Base-by-base conservation (phyloP, 2,888 invertebrate species). In the Ornithoptera alexandrae region DNA sequence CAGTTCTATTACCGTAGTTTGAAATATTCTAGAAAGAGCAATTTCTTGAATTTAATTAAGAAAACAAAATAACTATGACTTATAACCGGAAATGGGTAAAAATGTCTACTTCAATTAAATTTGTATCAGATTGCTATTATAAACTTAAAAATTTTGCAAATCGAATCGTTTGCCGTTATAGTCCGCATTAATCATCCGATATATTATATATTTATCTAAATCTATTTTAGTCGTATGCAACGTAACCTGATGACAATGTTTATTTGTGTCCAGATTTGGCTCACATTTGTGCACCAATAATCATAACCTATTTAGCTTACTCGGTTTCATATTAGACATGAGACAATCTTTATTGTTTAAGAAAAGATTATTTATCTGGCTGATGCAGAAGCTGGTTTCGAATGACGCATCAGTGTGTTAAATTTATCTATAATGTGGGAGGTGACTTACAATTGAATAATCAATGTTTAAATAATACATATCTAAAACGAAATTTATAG, bases 171-270 rank as follows among this genome's bases (percentile, higher is more conserved):
- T 50, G 62, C 3, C 24, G 53, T 61, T 20, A 61, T 56, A 56
- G 61, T 56, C n/a, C n/a, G 39, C 1, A 64, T 63, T 58, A 59
- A 53, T 68, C 63, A 68, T 68, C 18, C 18, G 36, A 22, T 12
- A n/a, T 50, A 57, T 62, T 24, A 39, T 71, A 71, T 71, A 62
- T 68, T 71, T 61, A 61, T 67, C 42, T 42, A n/a, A 20, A 15
- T 64, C 67, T 71, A 71, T 71, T 67, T 71, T 39, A 12, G 61
- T 8, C 50, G 66, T 56, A 46, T 50, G 65, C 64, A 65, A 58
- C 24, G 67, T 67, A 67, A 65, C 36, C 61, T 58, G 65, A 67
- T 71, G 70, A 65, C 57, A 65, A 61, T 68, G 67, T 65, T 67
- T 67, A 65, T 70, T 36, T 62, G 62, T 15, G 42, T 65, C 20